Percentiles rank a stretch among this genome's conserved stretches.
Evolutionary conservation across 2,888 invertebrate genomes (phyloP).

Genomic region (Eupithecia exiguata): DNA sequence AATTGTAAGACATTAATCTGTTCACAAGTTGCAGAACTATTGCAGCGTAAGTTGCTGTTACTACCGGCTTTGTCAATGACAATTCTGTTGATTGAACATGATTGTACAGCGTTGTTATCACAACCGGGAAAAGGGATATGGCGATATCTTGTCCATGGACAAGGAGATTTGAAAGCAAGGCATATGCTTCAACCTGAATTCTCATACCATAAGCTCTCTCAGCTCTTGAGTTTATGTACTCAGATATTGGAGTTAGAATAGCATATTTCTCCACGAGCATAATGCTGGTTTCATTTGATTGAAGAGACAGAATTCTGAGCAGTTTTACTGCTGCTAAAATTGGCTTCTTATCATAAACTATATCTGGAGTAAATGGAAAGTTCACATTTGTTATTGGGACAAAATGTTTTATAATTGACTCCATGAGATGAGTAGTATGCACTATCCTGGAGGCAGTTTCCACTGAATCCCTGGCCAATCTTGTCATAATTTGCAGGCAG

Average conservation of each 20-base stretch:
- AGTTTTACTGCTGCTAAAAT: conserved; percentile 88
- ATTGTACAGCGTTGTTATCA: conserved; percentile 83
- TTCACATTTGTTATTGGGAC: conserved; percentile 74
- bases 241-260: conserved; percentile 80
- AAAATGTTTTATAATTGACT: conserved; percentile 84
- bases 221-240: conserved; percentile 82
- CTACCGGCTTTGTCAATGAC: conserved; percentile 70
- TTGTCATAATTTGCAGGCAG: conserved; percentile 90
- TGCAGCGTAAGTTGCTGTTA: conserved; percentile 84
- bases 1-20: conserved; percentile 58
- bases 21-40: conserved; percentile 80
- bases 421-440: conserved; percentile 86
- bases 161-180: conserved; percentile 82
- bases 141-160: conserved; percentile 79
- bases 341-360: conserved; percentile 86
- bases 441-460: conserved; percentile 86
- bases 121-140: conserved; percentile 78
- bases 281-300: conserved; percentile 81
- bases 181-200: conserved; percentile 86
- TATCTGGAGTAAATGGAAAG: conserved; percentile 69
- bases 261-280: conserved; percentile 81
- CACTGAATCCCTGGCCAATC: conserved; percentile 90
- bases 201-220: conserved; percentile 80
- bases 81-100: conserved; percentile 84
- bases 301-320: conserved; percentile 87